A percentile compares a stretch with the other conserved stretches of the same genome.
Conservation (phyloP, 64 coral and sea anemone genomes). For the Dendronephthya gigantea region DNA sequence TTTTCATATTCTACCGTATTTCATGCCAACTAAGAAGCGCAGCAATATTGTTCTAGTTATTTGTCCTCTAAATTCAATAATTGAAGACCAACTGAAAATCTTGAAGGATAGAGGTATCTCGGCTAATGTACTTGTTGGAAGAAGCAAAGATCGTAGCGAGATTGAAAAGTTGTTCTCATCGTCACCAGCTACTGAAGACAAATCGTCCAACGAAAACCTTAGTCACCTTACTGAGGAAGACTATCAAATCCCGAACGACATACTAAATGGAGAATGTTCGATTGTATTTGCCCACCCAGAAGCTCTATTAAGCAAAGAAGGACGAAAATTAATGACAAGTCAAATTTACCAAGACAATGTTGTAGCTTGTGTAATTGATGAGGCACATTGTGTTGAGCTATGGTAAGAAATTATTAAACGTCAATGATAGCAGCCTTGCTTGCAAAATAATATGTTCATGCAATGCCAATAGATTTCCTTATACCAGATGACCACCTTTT, state of each 20-base stretch:
- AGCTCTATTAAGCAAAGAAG: too few species aligned
- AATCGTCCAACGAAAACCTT: neutral
- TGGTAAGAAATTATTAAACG: slow-evolving; percentile 29
- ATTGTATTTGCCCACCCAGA: slow-evolving; percentile 28
- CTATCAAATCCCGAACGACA: neutral
- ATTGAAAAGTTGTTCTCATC: too few species aligned
- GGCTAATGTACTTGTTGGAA: slow-evolving; percentile 18
- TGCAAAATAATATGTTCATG: too few species aligned
- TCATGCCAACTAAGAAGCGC: slow-evolving; percentile 36
- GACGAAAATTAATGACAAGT: slow-evolving; percentile 47
- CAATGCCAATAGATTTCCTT: too few species aligned
- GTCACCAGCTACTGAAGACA: neutral
- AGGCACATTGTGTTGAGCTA: slow-evolving; percentile 65
- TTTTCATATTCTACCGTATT: slow-evolving; percentile 43
- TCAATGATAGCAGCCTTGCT: too few species aligned
- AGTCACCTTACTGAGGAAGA: neutral
- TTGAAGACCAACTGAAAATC: slow-evolving; percentile 59
- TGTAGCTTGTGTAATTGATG: slow-evolving; percentile 57
- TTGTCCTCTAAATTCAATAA: slow-evolving; percentile 51
- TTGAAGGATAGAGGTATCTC: slow-evolving; percentile 34
- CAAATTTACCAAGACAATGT: slow-evolving; percentile 56
- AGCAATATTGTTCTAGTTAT: slow-evolving; percentile 38
- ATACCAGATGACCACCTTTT: too few species aligned
- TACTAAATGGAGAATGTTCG: slow-evolving; percentile 29
- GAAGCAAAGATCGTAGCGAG: neutral